Conservation (phyloP, 2,888 invertebrate species). For the Balanococcus diminutus region DNA sequence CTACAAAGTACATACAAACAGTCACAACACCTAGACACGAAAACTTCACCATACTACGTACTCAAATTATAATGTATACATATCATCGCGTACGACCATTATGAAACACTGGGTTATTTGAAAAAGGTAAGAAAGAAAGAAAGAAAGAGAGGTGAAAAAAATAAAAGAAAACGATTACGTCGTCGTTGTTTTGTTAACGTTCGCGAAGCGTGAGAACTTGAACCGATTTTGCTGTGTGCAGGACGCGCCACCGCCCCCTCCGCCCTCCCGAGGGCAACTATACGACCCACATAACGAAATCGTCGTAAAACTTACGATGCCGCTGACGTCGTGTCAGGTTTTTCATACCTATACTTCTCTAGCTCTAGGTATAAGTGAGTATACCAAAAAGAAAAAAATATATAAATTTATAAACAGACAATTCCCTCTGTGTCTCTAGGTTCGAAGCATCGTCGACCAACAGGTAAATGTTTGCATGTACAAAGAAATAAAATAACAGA, state of each 20-base stretch:
- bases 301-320: not conserved
- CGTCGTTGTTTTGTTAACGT: constrained; percentile 43
- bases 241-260: not conserved
- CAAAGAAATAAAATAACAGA: not conserved
- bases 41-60: not conserved
- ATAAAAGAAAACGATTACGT: constrained; percentile 47
- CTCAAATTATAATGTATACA: not conserved
- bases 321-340: not conserved
- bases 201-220: constrained; percentile 51
- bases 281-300: constrained; percentile 29
- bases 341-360: not conserved
- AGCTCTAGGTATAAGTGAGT: not conserved
- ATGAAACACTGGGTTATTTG: not conserved
- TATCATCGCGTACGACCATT: constrained; percentile 31
- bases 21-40: not conserved
- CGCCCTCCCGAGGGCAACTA: not conserved
- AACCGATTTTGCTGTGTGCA: constrained; percentile 39
- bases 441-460: not conserved
- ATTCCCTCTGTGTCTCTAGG: not conserved
- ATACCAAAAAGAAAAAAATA: not conserved
- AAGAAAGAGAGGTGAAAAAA: not conserved
- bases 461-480: not conserved
- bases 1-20: too few relatives aligned
- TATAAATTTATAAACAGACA: not conserved
- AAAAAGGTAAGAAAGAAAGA: not conserved